Evolutionary conservation across 2,888 invertebrate genomes (phyloP), one percentile per base, ranked within the genome.

Genomic region (Perizoma affinitatum): DNA sequence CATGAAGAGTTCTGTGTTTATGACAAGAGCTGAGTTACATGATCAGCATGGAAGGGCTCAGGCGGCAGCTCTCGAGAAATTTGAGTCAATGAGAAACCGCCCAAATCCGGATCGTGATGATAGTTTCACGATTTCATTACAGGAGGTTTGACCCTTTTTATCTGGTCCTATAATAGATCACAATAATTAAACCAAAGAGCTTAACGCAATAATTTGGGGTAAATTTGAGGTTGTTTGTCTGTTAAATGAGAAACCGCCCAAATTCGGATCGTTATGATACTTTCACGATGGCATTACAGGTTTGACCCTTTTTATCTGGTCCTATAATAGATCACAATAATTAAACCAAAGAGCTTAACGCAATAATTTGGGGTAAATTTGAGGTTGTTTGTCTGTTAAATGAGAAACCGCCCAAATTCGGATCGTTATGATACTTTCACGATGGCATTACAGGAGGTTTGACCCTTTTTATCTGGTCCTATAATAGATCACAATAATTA

Each of bases 361-460:
- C 22, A 22, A 22, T 1, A 22, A 22, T 22, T 22, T 22, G 22
- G 22, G 22, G 22, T 22, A 40, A 56, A 7, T 69, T 69, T 6
- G 53, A 45, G 5, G n/a, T n/a, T n/a, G n/a, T n/a, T n/a, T n/a
- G n/a, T n/a, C n/a, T n/a, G n/a, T n/a, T 35, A 33, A 0, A 53
- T 48, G n/a, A 60, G 67, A 9, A 66, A 64, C 50, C 57, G 47
- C 0, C 9, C 57, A 0, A 47, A 52, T n/a, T 9, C 33, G 6
- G 55, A 64, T 36, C 40, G 53, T 34, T 53, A 61, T 43, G 69
- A 69, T 52, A 5, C 10, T 36, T 67, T 38, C 56, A 64, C 52
- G 40, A 11, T 38, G 9, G 4, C 33, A 40, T 33, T 54, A 44
- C 22, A 52, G 22, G 40, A 54, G 59, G 68, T 44, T 9, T 40